Conservation (phyloP, 1,140 invertebrate genomes). For the Drosophila setifemur region DNA sequence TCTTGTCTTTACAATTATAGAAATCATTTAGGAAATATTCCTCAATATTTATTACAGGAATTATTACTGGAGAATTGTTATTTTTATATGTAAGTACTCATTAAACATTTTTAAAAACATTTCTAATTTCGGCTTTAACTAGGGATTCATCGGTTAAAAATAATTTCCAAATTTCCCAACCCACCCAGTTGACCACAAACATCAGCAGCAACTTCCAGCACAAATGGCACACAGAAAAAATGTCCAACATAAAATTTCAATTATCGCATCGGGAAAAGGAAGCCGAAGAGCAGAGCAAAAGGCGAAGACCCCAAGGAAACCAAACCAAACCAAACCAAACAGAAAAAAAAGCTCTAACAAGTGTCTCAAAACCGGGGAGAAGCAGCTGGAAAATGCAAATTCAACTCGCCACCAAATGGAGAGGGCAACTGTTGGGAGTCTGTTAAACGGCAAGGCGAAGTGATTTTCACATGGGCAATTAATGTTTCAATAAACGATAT, state of each 20-base stretch:
- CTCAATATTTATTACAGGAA: too few species aligned
- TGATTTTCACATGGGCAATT: constrained; percentile 78
- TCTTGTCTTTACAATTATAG: too few species aligned
- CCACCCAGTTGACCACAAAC: constrained; percentile 8
- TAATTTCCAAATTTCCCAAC: neutral
- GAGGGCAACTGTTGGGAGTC: constrained; percentile 1
- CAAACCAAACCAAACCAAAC: neutral
- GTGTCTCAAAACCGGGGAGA: constrained; percentile 39
- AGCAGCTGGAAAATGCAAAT: constrained; percentile 42
- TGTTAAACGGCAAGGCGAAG: constrained; percentile 24
- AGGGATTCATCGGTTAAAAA: neutral
- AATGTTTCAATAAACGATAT: constrained; percentile 80
- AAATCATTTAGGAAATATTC: too few species aligned
- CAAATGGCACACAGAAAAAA: constrained; percentile 8
- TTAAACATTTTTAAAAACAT: neutral
- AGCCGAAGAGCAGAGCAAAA: constrained; percentile 38
- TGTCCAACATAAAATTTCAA: constrained; percentile 65
- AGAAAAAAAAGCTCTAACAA: constrained; percentile 40
- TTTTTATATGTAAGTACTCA: too few species aligned
- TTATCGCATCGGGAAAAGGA: constrained; percentile 64
- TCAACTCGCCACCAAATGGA: neutral
- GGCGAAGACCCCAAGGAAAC: constrained; percentile 45
- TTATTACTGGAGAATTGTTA: too few species aligned
- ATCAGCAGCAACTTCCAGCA: constrained; percentile 18
- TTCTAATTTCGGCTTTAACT: neutral